Percentiles rank a stretch among this genome's conserved stretches.
Conservation (phyloP, 2,888 invertebrate genomes). For the Drosophila seclusa region DNA sequence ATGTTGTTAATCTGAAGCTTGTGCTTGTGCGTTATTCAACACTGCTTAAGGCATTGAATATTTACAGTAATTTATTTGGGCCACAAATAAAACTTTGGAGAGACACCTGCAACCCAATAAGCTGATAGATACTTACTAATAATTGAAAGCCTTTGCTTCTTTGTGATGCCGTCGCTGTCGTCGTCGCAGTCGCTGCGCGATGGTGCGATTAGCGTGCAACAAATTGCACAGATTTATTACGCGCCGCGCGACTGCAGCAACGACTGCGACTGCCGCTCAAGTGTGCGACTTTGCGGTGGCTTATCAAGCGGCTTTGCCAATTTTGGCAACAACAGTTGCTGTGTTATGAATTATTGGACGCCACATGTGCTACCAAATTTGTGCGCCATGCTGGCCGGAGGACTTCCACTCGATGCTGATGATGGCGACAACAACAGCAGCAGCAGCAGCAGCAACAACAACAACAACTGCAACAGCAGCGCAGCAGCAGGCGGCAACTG, state of each 20-base stretch:
- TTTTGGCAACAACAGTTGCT: constrained; percentile 65
- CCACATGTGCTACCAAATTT: constrained; percentile 80
- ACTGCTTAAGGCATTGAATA: constrained; percentile 7
- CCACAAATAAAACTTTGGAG: constrained; percentile 54
- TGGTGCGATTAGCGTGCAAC: constrained; percentile 76
- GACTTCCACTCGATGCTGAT: constrained; percentile 59
- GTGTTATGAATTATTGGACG: constrained; percentile 80
- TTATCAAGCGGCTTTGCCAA: constrained; percentile 65
- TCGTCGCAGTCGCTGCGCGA: constrained; percentile 38
- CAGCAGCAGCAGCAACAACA: constrained; percentile 41
- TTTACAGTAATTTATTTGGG: constrained; percentile 58
- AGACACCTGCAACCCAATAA: constrained; percentile 72
- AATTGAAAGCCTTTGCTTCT: constrained; percentile 65
- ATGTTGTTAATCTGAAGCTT: not conserved
- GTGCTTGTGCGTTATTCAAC: constrained; percentile 8
- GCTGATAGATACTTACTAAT: constrained; percentile 65
- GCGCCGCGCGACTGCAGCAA: constrained; percentile 40
- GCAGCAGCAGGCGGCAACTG: constrained; percentile 50
- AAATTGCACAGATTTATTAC: constrained; percentile 80
- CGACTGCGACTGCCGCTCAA: constrained; percentile 1
- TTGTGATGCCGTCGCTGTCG: not conserved
- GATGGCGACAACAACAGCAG: constrained; percentile 66
- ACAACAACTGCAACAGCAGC: constrained; percentile 54
- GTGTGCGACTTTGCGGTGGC: constrained; percentile 37
- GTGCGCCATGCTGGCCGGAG: constrained; percentile 74